Conservation (phyloP, 2,113 vertebrate genomes). For the Trochalopteron elliotii region DNA sequence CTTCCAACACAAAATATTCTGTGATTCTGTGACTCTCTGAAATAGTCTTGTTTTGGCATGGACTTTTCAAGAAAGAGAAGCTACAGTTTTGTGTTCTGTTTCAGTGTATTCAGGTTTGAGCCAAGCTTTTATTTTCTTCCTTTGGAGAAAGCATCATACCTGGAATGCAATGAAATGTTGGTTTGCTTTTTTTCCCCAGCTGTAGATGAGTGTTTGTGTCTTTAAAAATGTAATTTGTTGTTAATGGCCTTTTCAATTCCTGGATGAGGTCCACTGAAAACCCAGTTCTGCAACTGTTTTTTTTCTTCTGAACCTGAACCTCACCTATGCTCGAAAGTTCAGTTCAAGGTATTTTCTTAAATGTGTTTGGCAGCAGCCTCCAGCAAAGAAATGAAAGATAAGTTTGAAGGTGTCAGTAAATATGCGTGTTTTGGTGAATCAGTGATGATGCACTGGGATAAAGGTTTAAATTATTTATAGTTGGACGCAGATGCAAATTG, state of each 20-base stretch:
- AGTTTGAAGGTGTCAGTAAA: conserved; percentile 30
- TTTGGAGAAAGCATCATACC: neutral
- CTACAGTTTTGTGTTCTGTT: neutral
- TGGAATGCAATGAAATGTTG: neutral
- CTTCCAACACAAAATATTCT: neutral
- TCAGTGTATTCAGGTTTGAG: neutral
- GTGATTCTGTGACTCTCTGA: neutral
- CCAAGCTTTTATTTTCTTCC: neutral
- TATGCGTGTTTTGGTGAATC: conserved; percentile 16
- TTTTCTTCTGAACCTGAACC: neutral
- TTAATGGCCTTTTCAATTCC: neutral
- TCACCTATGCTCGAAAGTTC: neutral
- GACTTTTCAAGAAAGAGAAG: neutral
- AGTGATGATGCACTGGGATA: conserved; percentile 21
- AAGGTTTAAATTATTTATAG: conserved; percentile 52
- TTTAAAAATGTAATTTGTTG: neutral
- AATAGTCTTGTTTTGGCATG: neutral
- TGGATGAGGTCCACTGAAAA: neutral
- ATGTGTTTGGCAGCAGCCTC: neutral
- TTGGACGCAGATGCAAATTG: conserved; percentile 9
- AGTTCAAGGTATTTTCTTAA: neutral
- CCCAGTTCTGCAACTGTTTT: neutral
- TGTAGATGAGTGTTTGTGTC: neutral
- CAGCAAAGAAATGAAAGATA: neutral
- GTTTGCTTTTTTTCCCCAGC: neutral